A percentile compares a stretch with the other conserved stretches of the same genome.
Conservation (phyloP, 2,113 vertebrate species). For the Chunga burmeisteri region DNA sequence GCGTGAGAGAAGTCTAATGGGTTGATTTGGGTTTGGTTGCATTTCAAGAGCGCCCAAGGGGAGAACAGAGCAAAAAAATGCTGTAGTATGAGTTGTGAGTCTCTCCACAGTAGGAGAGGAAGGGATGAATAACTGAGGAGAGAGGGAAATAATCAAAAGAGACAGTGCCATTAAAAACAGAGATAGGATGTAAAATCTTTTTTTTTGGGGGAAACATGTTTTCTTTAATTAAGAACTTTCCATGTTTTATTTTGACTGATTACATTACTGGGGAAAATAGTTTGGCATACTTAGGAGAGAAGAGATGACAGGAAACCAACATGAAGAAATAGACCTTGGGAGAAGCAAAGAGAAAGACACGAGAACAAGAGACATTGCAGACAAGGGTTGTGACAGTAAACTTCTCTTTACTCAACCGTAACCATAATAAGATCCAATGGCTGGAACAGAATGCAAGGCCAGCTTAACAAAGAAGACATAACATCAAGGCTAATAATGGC, state of each 20-base stretch:
- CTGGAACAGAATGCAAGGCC: neutral
- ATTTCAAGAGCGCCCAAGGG: neutral
- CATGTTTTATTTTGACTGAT: neutral
- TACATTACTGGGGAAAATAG: neutral
- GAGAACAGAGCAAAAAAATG: neutral
- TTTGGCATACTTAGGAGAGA: neutral
- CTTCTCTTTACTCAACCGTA: neutral
- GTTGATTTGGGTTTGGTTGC: neutral
- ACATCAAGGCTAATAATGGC: neutral
- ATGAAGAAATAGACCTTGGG: neutral
- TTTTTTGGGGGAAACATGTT: neutral
- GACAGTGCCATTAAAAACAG: neutral
- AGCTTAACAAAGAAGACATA: neutral
- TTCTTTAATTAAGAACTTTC: neutral
- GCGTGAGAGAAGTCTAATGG: fast-evolving
- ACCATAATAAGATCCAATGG: neutral
- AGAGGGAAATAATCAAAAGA: neutral
- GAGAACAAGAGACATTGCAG: neutral
- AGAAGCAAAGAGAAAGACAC: neutral
- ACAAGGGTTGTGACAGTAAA: neutral
- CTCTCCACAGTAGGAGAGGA: neutral
- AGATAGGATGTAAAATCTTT: neutral
- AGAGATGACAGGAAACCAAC: neutral
- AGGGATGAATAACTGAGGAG: neutral
- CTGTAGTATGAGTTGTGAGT: neutral